Base-by-base conservation (phyloP, 2,888 invertebrate genomes). In the Cheilosia grossa region DNA sequence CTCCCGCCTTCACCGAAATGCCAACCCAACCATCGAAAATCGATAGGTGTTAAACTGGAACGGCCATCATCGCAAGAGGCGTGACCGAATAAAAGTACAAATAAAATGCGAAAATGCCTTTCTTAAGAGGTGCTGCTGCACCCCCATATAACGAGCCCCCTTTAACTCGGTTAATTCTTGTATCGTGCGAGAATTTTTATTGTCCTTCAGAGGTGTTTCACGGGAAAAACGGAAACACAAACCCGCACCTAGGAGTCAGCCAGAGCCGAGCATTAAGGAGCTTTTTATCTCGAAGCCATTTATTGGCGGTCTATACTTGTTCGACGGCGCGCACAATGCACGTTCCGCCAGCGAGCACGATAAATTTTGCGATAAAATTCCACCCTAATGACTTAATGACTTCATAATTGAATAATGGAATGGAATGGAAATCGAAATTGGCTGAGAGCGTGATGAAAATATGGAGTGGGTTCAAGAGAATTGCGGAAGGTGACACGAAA, bases 331-430 rank as follows among this genome's bases (percentile, higher is more conserved):
- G 61, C 40, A 24, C 70, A 56, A 21, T 70, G 75, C 80, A 85
- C 85, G 85, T 80, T 85, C 80, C 80, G 70, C 82, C n/a, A 79
- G 61, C 69, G 79, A 74, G 69, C 74, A 63, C 85, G 85, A 85
- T 85, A 85, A 85, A 85, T 85, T 74, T 75, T 69, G 66, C 85
- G 85, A 85, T 80, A 85, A 85, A 85, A 85, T 85, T 85, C 85
- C 80, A 85, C 85, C 75, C 85, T 85, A 85, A 85, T 85, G 85
- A 85, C 85, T 85, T 85, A 85, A 85, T 85, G 85, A 85, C 85
- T 85, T 85, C 85, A 85, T 85, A 85, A 85, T 85, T 85, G 85
- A 85, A 85, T 85, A 85, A 85, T 80, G 85, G 80, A 85, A 80
- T 85, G 83, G 80, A 82, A 72, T 82, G 70, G 82, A 85, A 85